Conservation (phyloP, 2,888 invertebrate species). For the Hetaerina titia region DNA sequence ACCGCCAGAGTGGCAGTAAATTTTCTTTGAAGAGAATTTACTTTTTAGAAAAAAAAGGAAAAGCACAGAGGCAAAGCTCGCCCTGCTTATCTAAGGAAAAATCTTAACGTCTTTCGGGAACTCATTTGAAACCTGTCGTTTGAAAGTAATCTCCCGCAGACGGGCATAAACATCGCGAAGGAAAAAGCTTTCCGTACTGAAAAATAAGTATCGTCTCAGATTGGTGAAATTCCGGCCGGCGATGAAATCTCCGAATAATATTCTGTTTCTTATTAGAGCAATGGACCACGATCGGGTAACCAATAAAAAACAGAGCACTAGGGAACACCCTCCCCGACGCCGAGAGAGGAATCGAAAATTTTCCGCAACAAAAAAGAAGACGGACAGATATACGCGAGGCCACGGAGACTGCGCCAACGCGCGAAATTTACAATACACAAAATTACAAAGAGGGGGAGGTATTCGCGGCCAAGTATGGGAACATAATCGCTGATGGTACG, state of each 20-base stretch:
- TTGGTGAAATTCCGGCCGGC: not conserved
- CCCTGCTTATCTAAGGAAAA: not conserved
- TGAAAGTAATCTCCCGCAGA: not conserved
- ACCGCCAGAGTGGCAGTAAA: not conserved
- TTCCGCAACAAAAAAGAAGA: too few species aligned
- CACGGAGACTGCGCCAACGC: too few species aligned
- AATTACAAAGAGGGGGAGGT: too few species aligned
- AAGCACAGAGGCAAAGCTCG: not conserved
- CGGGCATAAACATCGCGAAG: conserved; percentile 2
- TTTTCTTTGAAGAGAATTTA: not conserved
- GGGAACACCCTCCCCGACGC: not conserved
- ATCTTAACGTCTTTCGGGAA: not conserved
- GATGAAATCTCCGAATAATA: conserved; percentile 7
- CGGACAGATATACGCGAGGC: too few species aligned
- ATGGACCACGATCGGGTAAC: not conserved
- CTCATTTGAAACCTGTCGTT: conserved; percentile 11
- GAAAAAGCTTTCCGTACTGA: not conserved
- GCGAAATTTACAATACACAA: too few species aligned
- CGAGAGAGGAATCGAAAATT: too few species aligned
- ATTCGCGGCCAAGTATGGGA: too few species aligned
- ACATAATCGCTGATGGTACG: too few species aligned
- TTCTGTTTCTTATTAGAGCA: not conserved
- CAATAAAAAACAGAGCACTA: not conserved
- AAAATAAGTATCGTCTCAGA: not conserved
- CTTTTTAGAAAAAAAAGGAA: not conserved